Evolutionary conservation across 2,888 invertebrate species (phyloP).

Genomic region (Mythimna albipuncta): DNA sequence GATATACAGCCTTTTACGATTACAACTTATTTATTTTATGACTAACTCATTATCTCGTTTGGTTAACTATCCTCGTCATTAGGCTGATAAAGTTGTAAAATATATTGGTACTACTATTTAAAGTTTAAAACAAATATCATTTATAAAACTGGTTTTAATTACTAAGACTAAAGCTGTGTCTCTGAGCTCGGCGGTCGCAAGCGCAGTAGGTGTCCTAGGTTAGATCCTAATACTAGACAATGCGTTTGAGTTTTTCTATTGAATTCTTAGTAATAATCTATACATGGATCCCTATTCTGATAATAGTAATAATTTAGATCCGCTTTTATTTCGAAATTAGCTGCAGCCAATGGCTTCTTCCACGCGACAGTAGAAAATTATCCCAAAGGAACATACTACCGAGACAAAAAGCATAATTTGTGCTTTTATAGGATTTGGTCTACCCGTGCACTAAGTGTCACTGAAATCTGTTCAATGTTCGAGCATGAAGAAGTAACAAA

Average conservation of each 20-base stretch:
- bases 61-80: constrained; percentile 52
- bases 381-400: no score
- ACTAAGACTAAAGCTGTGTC: background rate
- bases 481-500: no score
- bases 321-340: no score
- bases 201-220: constrained; percentile 22
- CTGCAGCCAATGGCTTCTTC: no score
- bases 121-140: constrained; percentile 57
- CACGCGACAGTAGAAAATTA: no score
- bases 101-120: constrained; percentile 52
- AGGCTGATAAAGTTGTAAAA: constrained; percentile 65
- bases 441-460: no score
- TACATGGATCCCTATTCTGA: no score
- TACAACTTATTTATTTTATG: constrained; percentile 61
- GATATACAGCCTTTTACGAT: constrained; percentile 44
- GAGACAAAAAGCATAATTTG: no score
- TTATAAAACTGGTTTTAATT: constrained; percentile 62
- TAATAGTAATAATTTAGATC: no score
- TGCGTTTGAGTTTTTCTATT: background rate
- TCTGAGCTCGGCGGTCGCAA: constrained; percentile 18
- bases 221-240: no score
- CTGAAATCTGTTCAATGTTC: no score
- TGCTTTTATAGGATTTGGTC: no score
- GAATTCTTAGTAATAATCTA: background rate
- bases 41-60: constrained; percentile 54